Evolutionary conservation across 2,888 invertebrate genomes (phyloP).

Genomic region (Zhuqinia jingwanae): DNA sequence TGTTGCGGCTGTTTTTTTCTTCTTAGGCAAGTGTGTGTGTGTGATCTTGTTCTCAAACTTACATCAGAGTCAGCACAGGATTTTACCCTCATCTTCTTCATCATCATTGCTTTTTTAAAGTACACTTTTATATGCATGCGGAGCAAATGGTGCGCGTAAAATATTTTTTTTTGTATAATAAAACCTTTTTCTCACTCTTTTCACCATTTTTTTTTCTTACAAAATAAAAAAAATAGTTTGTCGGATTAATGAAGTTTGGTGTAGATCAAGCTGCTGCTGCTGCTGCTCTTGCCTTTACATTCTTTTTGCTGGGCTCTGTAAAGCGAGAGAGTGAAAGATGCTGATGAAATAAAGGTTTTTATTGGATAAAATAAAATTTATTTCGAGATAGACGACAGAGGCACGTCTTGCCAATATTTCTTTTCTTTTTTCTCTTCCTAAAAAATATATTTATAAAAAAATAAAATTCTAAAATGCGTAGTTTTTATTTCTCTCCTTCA

Average conservation of each 20-base stretch:
- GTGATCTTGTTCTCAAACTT: too few species aligned
- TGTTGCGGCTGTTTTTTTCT: conserved; percentile 38
- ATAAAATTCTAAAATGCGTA: conserved; percentile 26
- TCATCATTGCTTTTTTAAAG: background rate
- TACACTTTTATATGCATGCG: background rate
- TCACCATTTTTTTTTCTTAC: too few species aligned
- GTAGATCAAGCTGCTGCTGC: conserved; percentile 23
- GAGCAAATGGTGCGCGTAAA: conserved; percentile 39
- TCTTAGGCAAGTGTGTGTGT: too few species aligned
- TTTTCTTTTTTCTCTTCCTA: conserved; percentile 39
- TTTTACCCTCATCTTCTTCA: conserved; percentile 22
- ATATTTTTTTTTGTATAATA: background rate
- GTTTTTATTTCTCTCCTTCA: background rate
- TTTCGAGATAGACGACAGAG: conserved; percentile 7
- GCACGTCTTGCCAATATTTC: conserved; percentile 64
- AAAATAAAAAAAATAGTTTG: background rate
- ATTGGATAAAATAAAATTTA: conserved; percentile 61
- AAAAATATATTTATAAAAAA: conserved; percentile 28
- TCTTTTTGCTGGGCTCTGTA: too few species aligned
- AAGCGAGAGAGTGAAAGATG: too few species aligned
- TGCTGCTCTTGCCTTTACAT: background rate
- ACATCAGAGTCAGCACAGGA: background rate
- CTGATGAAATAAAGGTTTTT: conserved; percentile 54
- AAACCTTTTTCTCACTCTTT: conserved; percentile 2
- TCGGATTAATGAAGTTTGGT: background rate